These are phyloP conservation scores for Pseudococcus jackbeardsleyi DNA, from an alignment of 2,888 invertebrate species.

Conservation along the genomic window DNA sequence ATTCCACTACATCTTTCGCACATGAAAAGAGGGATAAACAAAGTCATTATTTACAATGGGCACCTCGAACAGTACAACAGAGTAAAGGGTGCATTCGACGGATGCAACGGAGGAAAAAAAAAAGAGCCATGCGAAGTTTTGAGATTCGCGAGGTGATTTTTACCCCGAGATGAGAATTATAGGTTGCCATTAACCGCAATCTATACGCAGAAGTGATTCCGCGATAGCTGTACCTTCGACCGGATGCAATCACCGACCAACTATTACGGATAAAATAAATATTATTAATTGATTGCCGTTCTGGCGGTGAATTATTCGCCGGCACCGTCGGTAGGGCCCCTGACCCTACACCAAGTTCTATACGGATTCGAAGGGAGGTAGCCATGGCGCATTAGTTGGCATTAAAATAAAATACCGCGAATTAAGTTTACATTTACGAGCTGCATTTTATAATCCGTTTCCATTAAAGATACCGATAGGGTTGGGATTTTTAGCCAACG, in stretches of 20 bases:
- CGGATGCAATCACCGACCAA: background rate
- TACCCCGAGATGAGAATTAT: background rate
- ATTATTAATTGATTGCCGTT: slow-evolving; percentile 28
- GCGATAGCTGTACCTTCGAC: background rate
- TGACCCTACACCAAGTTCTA: background rate
- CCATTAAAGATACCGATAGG: slow-evolving; percentile 1
- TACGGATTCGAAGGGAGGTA: background rate
- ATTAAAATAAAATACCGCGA: slow-evolving; percentile 37
- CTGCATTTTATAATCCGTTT: slow-evolving; percentile 25
- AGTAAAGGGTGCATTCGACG: slow-evolving; percentile 59
- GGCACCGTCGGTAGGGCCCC: background rate
- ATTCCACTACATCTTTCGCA: slow-evolving; percentile 8
- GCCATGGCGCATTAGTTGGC: slow-evolving; percentile 22
- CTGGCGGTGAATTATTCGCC: slow-evolving; percentile 10
- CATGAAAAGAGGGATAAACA: slow-evolving; percentile 59
- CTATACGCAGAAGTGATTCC: background rate
- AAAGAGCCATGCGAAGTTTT: background rate
- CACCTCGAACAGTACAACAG: background rate
- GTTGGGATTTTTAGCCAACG: background rate
- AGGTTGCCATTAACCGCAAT: slow-evolving; percentile 2
- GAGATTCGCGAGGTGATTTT: background rate
- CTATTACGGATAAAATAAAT: slow-evolving; percentile 23
- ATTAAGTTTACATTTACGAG: slow-evolving; percentile 42
- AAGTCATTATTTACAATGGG: slow-evolving; percentile 62
- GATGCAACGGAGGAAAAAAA: slow-evolving; percentile 1